Evolutionary conservation across 2,797 vertebrate genomes (phyloP), one percentile per base, ranked within the genome.

Genomic region (Apogon hyalosoma): DNA sequence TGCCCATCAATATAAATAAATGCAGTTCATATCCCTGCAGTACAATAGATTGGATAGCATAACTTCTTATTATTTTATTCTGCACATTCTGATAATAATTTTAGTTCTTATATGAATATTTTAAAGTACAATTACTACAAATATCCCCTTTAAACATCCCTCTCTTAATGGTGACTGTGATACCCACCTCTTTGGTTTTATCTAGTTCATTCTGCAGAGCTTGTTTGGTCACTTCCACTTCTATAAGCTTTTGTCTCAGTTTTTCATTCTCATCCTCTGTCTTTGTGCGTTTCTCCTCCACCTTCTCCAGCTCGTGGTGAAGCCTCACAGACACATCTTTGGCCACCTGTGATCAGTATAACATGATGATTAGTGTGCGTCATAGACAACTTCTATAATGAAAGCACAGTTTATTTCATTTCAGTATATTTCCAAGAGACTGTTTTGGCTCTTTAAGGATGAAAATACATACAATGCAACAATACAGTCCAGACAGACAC

Each of bases 241-340:
- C 95, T 60, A 99, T 97, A 39, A 98, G 95, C 63, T 97, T 96
- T 87, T 98, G 96, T 61, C 97, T 94, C 80, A 99, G 87, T 60
- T 96, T 96, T 76, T 98, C 97, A 47, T 99, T 99, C 91, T 99
- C 97, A 28, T 98, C 97, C 78, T 99, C 97, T 1, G 97, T 98
- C 87, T 96, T 96, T 1, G 96, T 95, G 38, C 97, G 94, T 66
- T 98, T 99, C 90, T 99, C 97, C 90, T 98, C 97, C 77, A 99
- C 96, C 0, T 97, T 99, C 91, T 98, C 97, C 81, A 99, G 84
- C 85, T 99, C 97, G 0, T 99, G 96, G 82, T 98, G 97, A 85
- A 99, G 95, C 87, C 97, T 95, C 79, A 99, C 97, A 0, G 97
- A 99, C 41, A 99, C 97, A 63, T 99, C 97, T 80, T 98, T 99